These are phyloP conservation scores for Nothocercus nigrocapillus DNA, from an alignment of 2,113 vertebrate genomes.

Conservation along the genomic window DNA sequence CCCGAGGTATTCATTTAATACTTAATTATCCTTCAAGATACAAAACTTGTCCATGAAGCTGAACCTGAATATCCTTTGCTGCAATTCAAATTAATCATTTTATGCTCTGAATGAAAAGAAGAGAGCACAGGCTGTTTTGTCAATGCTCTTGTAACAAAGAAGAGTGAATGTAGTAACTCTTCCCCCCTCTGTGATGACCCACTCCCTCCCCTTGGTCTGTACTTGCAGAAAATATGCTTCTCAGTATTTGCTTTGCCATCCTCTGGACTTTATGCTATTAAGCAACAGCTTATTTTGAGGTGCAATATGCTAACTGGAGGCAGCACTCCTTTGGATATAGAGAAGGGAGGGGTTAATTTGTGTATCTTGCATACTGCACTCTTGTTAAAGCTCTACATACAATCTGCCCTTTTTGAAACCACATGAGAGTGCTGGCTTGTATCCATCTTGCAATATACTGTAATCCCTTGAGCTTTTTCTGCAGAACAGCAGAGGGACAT, in stretches of 20 bases:
- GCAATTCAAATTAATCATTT: background rate
- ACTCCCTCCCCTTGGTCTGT: background rate
- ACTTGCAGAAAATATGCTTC: background rate
- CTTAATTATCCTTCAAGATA: background rate
- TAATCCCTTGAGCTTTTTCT: background rate
- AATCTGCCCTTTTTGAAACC: background rate
- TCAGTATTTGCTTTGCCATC: background rate
- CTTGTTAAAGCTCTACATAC: background rate
- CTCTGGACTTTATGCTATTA: background rate
- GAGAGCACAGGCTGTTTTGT: background rate
- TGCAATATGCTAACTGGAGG: rapidly evolving
- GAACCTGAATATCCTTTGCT: background rate
- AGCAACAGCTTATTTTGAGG: background rate
- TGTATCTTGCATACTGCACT: background rate
- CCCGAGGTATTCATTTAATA: background rate
- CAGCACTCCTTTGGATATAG: background rate
- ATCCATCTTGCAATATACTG: background rate
- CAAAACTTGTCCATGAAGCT: background rate
- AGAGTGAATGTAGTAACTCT: background rate
- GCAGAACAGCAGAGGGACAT: rapidly evolving
- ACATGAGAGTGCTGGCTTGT: background rate
- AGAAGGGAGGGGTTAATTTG: background rate
- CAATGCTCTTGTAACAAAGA: background rate
- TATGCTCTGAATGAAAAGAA: background rate
- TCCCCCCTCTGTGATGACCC: background rate